phyloP scores from a whole-genome alignment of 2,888 invertebrate genomes.

The Orchestes rusci region DNA sequence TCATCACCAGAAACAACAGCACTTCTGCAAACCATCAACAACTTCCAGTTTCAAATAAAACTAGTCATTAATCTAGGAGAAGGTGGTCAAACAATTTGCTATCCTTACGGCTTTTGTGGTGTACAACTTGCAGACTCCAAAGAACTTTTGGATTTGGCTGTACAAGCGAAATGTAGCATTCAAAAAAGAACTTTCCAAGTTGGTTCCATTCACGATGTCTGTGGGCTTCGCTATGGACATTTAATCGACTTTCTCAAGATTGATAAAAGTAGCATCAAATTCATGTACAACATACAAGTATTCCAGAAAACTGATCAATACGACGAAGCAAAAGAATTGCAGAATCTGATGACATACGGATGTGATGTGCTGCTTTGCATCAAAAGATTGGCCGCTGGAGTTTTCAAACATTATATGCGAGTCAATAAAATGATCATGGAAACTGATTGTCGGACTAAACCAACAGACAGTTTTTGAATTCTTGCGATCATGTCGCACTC shows the following conservation, averaged over 20 bases:
- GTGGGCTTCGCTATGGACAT: conserved; percentile 26
- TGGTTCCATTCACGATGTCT: conserved; percentile 23
- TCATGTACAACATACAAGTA: conserved; percentile 26
- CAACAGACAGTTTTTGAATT: conserved; percentile 1
- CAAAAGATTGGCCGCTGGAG: conserved; percentile 25
- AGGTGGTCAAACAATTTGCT: conserved; percentile 25
- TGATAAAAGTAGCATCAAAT: conserved; percentile 22
- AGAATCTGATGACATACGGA: conserved; percentile 23
- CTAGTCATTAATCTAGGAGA: conserved; percentile 28
- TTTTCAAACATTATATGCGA: conserved; percentile 27
- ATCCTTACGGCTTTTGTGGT: conserved; percentile 26
- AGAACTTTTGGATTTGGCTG: conserved; percentile 25
- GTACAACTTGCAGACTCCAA: conserved; percentile 10
- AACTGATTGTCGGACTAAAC: conserved; percentile 2
- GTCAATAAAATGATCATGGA: background rate
- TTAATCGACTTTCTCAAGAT: conserved; percentile 27
- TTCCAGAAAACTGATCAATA: conserved; percentile 15
- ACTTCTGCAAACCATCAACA: conserved; percentile 17
- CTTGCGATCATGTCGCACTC: too few species aligned
- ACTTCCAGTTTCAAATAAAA: conserved; percentile 21
- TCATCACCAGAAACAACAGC: conserved; percentile 22
- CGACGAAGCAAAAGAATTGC: conserved; percentile 10
- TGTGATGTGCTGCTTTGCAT: conserved; percentile 26
- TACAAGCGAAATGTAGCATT: conserved; percentile 20
- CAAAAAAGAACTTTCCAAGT: conserved; percentile 17